Base-by-base conservation (phyloP, 2,797 vertebrate genomes). In the Cossypha caffra region DNA sequence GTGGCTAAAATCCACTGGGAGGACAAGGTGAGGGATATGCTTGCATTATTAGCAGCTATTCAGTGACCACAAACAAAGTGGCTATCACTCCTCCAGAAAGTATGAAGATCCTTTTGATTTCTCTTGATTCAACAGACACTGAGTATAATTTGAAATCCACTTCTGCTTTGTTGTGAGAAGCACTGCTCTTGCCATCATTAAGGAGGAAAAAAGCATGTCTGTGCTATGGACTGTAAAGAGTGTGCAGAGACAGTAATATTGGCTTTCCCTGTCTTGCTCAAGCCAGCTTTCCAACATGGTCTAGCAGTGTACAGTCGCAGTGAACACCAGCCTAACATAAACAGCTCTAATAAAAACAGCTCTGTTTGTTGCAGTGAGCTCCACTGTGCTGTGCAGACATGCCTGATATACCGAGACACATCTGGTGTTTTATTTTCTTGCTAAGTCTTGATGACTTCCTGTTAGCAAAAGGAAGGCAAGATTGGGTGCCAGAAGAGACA, bases 351-450 rank as follows among this genome's bases (percentile, higher is more conserved):
- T 66, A 72, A 77, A 89, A 90, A 40, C 73, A 71, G 66, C 54
- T 67, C 69, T 23, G 9, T 7, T 73, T 66, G 66, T 19, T 52
- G 90, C 61, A 24, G 2, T 37, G 88, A 80, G 88, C 76, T 88
- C 52, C 28, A 31, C 92, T 35, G 50, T 21, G 58, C 67, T 61
- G 58, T 31, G 77, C 40, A 92, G 86, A 92, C 66, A 58, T 7
- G 84, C 48, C 77, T 82, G 74, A 81, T 80, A 47, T 43, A 97
- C 87, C 6, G 28, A 90, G 88, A 81, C 88, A 88, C 89, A 95
- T 93, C 90, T 97, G 91, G 91, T 66, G 76, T 76, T 97, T 97
- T 94, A 84, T 85, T 94, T 93, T 95, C 95, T 88, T 90, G 67
- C 91, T 84, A 95, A 94, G 81, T 55, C 83, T 93, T 87, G 57